Percentiles rank a stretch among this genome's conserved stretches.
Conservation (phyloP, 2,113 vertebrate genomes). For the Aptenodytes patagonicus region DNA sequence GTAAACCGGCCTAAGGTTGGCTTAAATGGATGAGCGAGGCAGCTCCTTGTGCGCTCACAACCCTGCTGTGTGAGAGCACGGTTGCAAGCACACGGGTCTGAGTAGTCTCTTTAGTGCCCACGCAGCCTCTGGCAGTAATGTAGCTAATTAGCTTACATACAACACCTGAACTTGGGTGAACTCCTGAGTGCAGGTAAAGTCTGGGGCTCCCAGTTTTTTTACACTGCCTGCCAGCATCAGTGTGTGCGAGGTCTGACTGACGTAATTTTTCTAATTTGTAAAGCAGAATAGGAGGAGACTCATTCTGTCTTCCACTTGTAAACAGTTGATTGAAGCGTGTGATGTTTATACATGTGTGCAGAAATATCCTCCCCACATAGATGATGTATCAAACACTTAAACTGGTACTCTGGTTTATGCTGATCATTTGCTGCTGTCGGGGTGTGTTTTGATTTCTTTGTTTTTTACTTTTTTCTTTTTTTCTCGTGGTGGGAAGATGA, state of each 20-base stretch:
- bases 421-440: not conserved
- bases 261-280: not conserved
- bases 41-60: rapidly evolving
- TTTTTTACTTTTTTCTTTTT: not conserved
- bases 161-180: not conserved
- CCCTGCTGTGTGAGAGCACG: not conserved
- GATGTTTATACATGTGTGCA: not conserved
- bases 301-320: not conserved
- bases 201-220: not conserved
- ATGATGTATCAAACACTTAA: not conserved
- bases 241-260: not conserved
- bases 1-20: not conserved
- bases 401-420: not conserved
- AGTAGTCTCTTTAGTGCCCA: not conserved
- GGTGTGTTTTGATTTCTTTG: not conserved
- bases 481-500: not conserved
- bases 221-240: too few relatives aligned
- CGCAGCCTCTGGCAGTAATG: not conserved
- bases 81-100: not conserved
- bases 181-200: not conserved
- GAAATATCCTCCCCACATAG: not conserved
- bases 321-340: not conserved
- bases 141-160: not conserved
- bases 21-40: not conserved
- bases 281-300: not conserved